Evolutionary conservation across 2,888 invertebrate species (phyloP), one percentile per base, ranked within the genome.

Genomic region (Parnassius apollo): DNA sequence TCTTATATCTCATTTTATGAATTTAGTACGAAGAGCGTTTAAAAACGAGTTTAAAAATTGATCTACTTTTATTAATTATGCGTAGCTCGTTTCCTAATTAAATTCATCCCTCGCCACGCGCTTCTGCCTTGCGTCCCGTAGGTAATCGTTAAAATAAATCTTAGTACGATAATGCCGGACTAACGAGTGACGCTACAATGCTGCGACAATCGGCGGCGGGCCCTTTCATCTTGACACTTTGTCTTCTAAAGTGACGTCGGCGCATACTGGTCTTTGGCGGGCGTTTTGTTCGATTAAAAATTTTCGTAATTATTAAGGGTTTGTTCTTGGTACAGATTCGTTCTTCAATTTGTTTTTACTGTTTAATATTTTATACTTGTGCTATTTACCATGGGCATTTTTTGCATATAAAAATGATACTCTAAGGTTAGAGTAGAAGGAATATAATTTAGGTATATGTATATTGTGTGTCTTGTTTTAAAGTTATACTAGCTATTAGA

Each of bases 111-210:
- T 49, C 62, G 62, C 62, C 79, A 69, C 0, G 18, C 63, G 55
- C 70, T 60, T 65, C 13, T 70, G n/a, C 11, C 71, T 77, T 75
- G 68, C 18, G 65, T 45, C 51, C 76, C 72, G 68, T 64, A 66
- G 72, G 82, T 90, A 90, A 91, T 91, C 91, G 88, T 85, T 88
- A 82, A 88, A 88, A 90, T 89, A 91, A 91, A 91, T 91, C 91
- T 89, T 82, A 81, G 81, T 86, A 87, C 89, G 88, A 88, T 89
- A 89, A 89, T 88, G 83, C 82, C 77, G 76, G 84, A 78, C 87
- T 90, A 91, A 91, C 91, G 87, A 91, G 86, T 88, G 88, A 86
- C 86, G 89, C 86, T 86, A 90, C 91, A 88, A 91, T 88, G 88
- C 89, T 73, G 82, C 82, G 89, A 88, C 91, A 90, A 90, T 88